phyloP scores from a whole-genome alignment of 92 coral and sea anemone species.

The Actinostola sp. region DNA sequence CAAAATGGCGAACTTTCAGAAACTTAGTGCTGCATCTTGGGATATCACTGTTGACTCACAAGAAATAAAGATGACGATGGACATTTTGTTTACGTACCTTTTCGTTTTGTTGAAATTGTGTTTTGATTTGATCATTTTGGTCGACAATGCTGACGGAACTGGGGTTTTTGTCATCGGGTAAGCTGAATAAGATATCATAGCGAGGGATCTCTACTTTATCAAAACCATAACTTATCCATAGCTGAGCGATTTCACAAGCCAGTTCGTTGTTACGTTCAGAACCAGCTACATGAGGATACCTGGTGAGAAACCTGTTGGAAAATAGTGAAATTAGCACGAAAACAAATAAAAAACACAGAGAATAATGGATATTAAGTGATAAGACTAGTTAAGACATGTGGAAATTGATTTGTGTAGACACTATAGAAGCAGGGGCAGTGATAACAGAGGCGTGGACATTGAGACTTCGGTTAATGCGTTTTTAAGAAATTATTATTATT shows the following conservation, averaged over 20 bases:
- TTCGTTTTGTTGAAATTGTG: conserved; percentile 54
- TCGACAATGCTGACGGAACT: conserved; percentile 68
- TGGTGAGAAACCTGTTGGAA: conserved; percentile 66
- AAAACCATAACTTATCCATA: conserved; percentile 84
- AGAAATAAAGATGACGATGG: background rate
- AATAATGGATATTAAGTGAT: no score
- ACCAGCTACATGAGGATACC: conserved; percentile 84
- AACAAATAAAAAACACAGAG: no score
- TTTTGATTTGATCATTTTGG: conserved; percentile 40
- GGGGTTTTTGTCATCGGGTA: conserved; percentile 51
- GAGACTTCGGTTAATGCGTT: no score
- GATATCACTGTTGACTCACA: no score
- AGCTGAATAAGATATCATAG: conserved; percentile 77
- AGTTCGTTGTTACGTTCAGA: conserved; percentile 85
- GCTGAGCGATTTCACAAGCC: conserved; percentile 60
- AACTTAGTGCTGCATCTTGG: no score
- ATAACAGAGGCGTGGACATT: no score
- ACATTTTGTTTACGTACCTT: conserved; percentile 38
- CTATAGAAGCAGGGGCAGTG: no score
- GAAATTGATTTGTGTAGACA: no score
- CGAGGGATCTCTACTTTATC: conserved; percentile 73
- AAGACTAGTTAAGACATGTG: no score
- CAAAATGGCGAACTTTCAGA: no score
- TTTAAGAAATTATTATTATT: no score
- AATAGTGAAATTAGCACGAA: no score